These are phyloP conservation scores for Panonychus citri DNA, from an alignment of 1,140 invertebrate genomes.

Conservation along the genomic window DNA sequence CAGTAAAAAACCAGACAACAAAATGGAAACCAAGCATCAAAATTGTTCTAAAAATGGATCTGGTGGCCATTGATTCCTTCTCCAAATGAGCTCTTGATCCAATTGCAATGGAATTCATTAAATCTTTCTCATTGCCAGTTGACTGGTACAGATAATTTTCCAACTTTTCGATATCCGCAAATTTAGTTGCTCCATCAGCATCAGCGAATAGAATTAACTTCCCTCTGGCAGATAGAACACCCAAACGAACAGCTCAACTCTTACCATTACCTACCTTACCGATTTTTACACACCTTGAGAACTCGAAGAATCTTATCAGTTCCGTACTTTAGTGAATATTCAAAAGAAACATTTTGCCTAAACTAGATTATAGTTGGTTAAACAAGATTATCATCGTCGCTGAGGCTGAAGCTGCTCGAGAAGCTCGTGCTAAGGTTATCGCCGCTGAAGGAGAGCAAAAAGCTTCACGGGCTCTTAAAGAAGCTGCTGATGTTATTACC, in stretches of 20 bases:
- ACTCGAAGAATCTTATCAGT: conserved; percentile 56
- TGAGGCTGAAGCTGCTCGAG: too few relatives aligned
- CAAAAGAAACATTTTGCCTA: too few relatives aligned
- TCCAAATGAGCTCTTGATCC: conserved; percentile 87
- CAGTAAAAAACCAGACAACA: conserved; percentile 74
- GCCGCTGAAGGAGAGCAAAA: conserved; percentile 20
- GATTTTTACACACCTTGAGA: conserved; percentile 56
- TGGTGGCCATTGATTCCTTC: conserved; percentile 55
- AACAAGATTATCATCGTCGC: conserved; percentile 32
- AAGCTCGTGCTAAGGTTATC: neutral
- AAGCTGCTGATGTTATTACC: neutral
- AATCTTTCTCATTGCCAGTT: neutral
- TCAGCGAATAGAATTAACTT: conserved; percentile 83
- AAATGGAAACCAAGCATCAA: conserved; percentile 98
- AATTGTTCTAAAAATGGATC: conserved; percentile 64
- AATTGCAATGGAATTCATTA: conserved; percentile 39
- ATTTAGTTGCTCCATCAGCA: conserved; percentile 95
- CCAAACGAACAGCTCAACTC: conserved; percentile 79
- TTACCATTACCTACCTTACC: too few relatives aligned
- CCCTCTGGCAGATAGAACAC: conserved; percentile 65
- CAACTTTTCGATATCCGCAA: conserved; percentile 68
- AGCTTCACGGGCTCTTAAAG: conserved; percentile 12
- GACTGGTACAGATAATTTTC: conserved; percentile 28
- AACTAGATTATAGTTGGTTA: too few relatives aligned
- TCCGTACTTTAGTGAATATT: conserved; percentile 48